Conservation (phyloP, 1,140 invertebrate species). For the Latrodectus geometricus region DNA sequence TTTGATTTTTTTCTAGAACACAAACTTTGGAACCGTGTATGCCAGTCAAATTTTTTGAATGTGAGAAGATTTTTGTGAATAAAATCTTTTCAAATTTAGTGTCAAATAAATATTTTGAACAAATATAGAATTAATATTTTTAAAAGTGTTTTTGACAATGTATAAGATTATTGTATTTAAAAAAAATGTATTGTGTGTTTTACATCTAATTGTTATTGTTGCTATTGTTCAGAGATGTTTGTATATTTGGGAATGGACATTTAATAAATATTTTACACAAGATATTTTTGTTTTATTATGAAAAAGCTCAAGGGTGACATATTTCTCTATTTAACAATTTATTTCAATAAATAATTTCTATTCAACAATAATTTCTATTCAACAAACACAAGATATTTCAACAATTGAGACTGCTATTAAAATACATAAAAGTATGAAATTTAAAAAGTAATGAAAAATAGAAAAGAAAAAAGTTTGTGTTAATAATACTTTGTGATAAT, state of each 20-base stretch:
- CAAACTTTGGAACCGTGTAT: not conserved
- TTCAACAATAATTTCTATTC: no score
- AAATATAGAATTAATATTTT: slow-evolving; percentile 14
- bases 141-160: slow-evolving; percentile 14
- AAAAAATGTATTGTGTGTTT: slow-evolving; percentile 45
- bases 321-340: no score
- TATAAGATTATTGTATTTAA: slow-evolving; percentile 16
- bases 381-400: no score
- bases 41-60: not conserved
- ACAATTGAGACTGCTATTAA: no score
- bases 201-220: slow-evolving; percentile 42
- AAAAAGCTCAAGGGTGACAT: no score
- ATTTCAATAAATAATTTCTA: no score
- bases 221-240: slow-evolving; percentile 55
- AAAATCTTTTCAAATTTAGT: not conserved
- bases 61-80: not conserved
- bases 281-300: slow-evolving; percentile 16
- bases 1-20: not conserved
- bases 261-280: slow-evolving; percentile 63
- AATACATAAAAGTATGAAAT: no score
- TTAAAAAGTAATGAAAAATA: no score
- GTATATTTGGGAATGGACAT: slow-evolving; percentile 61
- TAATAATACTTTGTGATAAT: no score
- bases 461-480: no score
- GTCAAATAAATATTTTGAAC: slow-evolving; percentile 26